Percentiles rank a stretch among this genome's conserved stretches.
Conservation (phyloP, 1,140 invertebrate genomes). For the Mya arenaria region DNA sequence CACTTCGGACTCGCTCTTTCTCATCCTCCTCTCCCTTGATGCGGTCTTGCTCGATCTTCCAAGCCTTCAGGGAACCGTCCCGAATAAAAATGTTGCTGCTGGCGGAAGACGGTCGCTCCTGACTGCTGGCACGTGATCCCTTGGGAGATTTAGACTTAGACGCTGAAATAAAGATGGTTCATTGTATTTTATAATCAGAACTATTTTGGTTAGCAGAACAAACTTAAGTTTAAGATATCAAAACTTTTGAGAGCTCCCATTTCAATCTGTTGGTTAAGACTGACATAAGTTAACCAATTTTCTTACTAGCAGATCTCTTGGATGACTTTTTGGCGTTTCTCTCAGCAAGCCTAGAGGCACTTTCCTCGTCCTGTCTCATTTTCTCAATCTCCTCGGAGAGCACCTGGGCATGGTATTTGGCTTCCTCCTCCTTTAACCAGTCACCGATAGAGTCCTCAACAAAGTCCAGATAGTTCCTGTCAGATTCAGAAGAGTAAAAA, state of each 20-base stretch:
- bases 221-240: too few relatives aligned
- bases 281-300: too few relatives aligned
- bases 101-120: slow-evolving; percentile 61
- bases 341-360: slow-evolving; percentile 63
- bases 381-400: slow-evolving; percentile 76
- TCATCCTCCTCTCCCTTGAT: slow-evolving; percentile 76
- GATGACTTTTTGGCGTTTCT: slow-evolving; percentile 62
- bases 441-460: slow-evolving; percentile 75
- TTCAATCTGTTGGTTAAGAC: too few relatives aligned
- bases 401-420: slow-evolving; percentile 77
- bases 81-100: slow-evolving; percentile 72
- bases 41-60: slow-evolving; percentile 76
- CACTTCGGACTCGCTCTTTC: slow-evolving; percentile 70
- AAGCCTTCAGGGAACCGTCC: slow-evolving; percentile 77
- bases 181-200: too few relatives aligned
- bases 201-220: too few relatives aligned
- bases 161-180: slow-evolving; percentile 29
- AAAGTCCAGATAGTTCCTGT: slow-evolving; percentile 80
- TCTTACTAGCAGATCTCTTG: slow-evolving; percentile 68
- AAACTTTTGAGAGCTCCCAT: too few relatives aligned
- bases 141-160: slow-evolving; percentile 72
- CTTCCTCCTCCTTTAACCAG: slow-evolving; percentile 79
- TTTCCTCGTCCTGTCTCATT: slow-evolving; percentile 72
- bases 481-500: neutral
- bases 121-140: slow-evolving; percentile 69